A percentile compares a stretch with the other conserved stretches of the same genome.
These are phyloP conservation scores for Turritopsis rubra DNA, from an alignment of 30 jellyfish, hydroid and myxozoan genomes.

Conservation along the genomic window DNA sequence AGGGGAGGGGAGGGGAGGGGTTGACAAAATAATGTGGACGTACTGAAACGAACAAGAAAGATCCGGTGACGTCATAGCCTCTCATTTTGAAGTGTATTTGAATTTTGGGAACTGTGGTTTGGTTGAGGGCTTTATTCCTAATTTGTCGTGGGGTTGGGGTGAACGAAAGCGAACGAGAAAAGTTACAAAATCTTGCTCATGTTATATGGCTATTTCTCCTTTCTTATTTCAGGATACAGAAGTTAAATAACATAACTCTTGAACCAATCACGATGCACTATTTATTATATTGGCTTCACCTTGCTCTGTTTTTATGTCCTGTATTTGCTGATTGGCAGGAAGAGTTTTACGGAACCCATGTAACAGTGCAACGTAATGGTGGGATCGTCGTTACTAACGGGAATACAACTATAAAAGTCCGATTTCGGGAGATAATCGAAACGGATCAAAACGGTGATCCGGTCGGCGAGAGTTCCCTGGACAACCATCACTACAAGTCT, in stretches of 20 bases:
- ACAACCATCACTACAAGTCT: not conserved
- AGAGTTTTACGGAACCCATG: not conserved
- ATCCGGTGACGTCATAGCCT: too few species aligned
- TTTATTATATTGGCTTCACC: not conserved
- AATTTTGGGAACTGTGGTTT: too few species aligned
- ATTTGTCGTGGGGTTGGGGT: too few species aligned
- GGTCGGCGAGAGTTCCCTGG: not conserved
- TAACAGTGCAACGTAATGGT: slow-evolving; percentile 2
- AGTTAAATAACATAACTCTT: too few species aligned
- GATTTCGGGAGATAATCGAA: slow-evolving; percentile 2
- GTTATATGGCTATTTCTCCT: too few species aligned
- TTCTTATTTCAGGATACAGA: not conserved
- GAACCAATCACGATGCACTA: not conserved
- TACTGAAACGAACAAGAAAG: too few species aligned
- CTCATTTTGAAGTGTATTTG: too few species aligned
- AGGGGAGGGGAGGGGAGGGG: too few species aligned
- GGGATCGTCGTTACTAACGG: slow-evolving; percentile 17
- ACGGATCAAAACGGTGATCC: slow-evolving; percentile 3
- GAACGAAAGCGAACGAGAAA: too few species aligned
- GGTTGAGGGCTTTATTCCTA: too few species aligned
- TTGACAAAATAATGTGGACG: too few species aligned
- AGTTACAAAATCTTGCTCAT: too few species aligned
- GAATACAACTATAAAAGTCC: not conserved
- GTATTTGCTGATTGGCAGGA: slow-evolving; percentile 15
- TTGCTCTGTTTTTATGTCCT: not conserved